Percentiles rank a stretch among this genome's conserved stretches.
These are phyloP conservation scores for Magallana angulata DNA, from an alignment of 1,140 invertebrate species.

Conservation along the genomic window DNA sequence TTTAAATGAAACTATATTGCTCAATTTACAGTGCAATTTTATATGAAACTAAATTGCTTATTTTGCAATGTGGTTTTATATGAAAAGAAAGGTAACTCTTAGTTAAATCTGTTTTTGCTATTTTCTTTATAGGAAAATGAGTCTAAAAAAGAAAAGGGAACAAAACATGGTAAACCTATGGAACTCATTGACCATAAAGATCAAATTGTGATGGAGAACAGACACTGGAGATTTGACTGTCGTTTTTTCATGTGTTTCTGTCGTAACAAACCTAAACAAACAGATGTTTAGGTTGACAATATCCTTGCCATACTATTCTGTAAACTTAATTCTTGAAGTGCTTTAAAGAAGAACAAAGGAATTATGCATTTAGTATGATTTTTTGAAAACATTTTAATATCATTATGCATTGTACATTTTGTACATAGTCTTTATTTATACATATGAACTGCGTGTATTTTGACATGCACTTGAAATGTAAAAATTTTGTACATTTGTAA, in stretches of 20 bases:
- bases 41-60: too few relatives aligned
- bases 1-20: too few relatives aligned
- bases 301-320: not conserved
- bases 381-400: not conserved
- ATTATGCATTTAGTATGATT: not conserved
- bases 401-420: conserved; percentile 29
- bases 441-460: not conserved
- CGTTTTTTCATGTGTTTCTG: conserved; percentile 78
- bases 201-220: conserved; percentile 81
- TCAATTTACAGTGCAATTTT: too few relatives aligned
- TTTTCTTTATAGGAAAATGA: conserved; percentile 42
- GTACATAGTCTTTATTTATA: conserved; percentile 26
- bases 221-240: conserved; percentile 84
- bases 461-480: conserved; percentile 16
- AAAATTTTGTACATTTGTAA: conserved; percentile 29
- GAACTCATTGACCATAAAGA: conserved; percentile 80
- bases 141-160: conserved; percentile 81
- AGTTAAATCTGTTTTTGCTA: not conserved
- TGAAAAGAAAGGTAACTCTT: conserved; percentile 31
- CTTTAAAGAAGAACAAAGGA: not conserved
- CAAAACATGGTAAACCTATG: conserved; percentile 81
- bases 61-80: not conserved
- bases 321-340: too few relatives aligned
- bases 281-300: conserved; percentile 64
- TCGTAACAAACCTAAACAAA: conserved; percentile 64